Percentiles rank a stretch among this genome's conserved stretches.
Evolutionary conservation across 2,888 invertebrate genomes (phyloP).

Genomic region (Plagodis pulveraria): DNA sequence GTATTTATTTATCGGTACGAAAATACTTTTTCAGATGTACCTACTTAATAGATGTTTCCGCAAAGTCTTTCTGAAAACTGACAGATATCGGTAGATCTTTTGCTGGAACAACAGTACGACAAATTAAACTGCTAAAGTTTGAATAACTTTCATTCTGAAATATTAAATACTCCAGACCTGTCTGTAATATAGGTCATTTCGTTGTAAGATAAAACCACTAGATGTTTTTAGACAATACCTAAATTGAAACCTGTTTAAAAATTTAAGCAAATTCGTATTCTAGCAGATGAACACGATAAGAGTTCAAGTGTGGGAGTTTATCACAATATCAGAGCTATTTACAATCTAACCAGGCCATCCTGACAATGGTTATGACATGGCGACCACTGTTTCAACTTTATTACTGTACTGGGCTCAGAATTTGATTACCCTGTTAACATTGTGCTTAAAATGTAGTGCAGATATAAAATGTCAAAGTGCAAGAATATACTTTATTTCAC

Average conservation of each 20-base stretch:
- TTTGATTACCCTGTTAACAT: slow-evolving; percentile 21
- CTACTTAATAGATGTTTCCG: no score
- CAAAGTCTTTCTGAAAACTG: no score
- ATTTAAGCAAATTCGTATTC: slow-evolving; percentile 3
- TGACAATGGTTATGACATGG: slow-evolving; percentile 24
- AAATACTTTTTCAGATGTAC: no score
- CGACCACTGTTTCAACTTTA: slow-evolving; percentile 23
- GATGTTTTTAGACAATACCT: not conserved
- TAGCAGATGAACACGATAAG: slow-evolving; percentile 9
- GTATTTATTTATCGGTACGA: no score
- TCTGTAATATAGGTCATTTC: no score
- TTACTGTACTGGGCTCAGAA: slow-evolving; percentile 10
- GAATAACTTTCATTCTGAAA: no score
- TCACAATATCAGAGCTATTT: slow-evolving; percentile 21
- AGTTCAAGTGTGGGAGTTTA: slow-evolving; percentile 23
- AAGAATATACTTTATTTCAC: no score
- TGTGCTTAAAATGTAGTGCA: slow-evolving; percentile 6
- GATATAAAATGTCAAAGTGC: slow-evolving; percentile 7
- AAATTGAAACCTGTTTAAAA: slow-evolving; percentile 5
- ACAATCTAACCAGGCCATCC: slow-evolving; percentile 30
- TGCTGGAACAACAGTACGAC: no score
- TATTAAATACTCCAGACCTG: no score
- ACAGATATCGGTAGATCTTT: no score
- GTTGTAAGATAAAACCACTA: not conserved
- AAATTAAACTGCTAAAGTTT: no score